Evolutionary conservation across 1,140 invertebrate genomes (phyloP), one percentile per base, ranked within the genome.

Genomic region (Ganaspis sp.): DNA sequence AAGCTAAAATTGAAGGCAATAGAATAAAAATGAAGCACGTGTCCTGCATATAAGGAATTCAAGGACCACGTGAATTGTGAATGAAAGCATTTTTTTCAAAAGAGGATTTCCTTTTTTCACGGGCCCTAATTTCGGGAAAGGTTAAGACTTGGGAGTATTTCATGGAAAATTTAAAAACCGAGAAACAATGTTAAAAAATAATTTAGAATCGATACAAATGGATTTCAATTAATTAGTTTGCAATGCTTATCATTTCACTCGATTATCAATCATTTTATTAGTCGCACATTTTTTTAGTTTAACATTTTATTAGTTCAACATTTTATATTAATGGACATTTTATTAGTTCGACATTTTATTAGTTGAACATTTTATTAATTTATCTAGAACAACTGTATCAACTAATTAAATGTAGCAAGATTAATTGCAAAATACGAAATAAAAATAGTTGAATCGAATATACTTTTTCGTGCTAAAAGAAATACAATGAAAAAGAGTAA

Each of bases 61-160:
- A 29, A 64, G 23, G 54, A 64, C 21, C 21, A 11, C 1, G 53
- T 21, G 11, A 23, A 23, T 19, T 26, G 19, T 64, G 21, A 64
- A 64, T 26, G 21, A 26, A 26, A 26, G 21, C 5, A 12, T 64
- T 64, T 29, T 29, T n/a, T 26, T n/a, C 12, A 29, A 29, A 64
- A 64, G 54, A 34, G 26, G 23, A n/a, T 64, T 64, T 64, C 23
- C 58, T 34, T 64, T 58, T 64, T 64, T 64, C 58, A 64, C n/a
- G 58, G 23, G 29, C 12, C 23, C 26, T 29, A 64, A 64, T 64
- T 64, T 64, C 12, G 3, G 12, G 58, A 64, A 64, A 8, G 1
- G 23, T 29, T 15, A 29, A 8, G 23, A 15, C 23, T 64, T 64
- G 9, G 9, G 9, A 29, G 15, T 34, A 26, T 54, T 58, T 26